Evolutionary conservation across 2,113 vertebrate species (phyloP), one percentile per base, ranked within the genome.

Genomic region (Hyperopisus bebe): DNA sequence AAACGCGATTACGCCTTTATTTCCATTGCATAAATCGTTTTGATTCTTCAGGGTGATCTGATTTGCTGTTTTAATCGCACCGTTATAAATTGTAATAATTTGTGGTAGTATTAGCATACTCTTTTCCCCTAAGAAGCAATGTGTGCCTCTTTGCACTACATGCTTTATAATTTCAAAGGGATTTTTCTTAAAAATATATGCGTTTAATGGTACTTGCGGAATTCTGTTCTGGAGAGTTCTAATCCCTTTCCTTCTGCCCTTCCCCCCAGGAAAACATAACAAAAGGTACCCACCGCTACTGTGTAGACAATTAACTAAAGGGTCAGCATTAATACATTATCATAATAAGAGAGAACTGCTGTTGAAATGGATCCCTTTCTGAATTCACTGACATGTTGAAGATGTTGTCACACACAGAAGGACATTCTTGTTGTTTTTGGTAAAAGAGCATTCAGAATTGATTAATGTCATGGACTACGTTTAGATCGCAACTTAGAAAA

Each of bases 311-410:
- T 94, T 95, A 95, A 94, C 94, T 91, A 94, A 94, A 94, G 94
- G 94, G 94, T 92, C 93, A 94, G 95, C 92, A 94, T 95, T 95
- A 95, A 94, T 90, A 92, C 91, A 95, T 96, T 96, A 96, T 95
- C 95, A 95, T 96, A 95, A 95, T 94, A 95, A 95, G 86, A 88
- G 86, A 21, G 70, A 42, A 58, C 48, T 95, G 94, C 94, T 94
- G 93, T 94, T 93, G 94, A 91, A 91, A 91, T 92, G 92, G 92
- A 88, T 85, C 90, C 91, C 93, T 92, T 93, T 93, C 91, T 88
- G 91, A 92, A 94, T 94, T 95, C 93, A 93, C 92, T 91, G 91
- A 92, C 58, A 74, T 42, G 84, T 55, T 80, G 62, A 77, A 90
- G 62, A 77, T 90, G 85, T 88, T 93, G 91, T 89, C 89, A 85